Conservation (phyloP, 2,888 invertebrate genomes). For the Pachliopta kotzebuea region DNA sequence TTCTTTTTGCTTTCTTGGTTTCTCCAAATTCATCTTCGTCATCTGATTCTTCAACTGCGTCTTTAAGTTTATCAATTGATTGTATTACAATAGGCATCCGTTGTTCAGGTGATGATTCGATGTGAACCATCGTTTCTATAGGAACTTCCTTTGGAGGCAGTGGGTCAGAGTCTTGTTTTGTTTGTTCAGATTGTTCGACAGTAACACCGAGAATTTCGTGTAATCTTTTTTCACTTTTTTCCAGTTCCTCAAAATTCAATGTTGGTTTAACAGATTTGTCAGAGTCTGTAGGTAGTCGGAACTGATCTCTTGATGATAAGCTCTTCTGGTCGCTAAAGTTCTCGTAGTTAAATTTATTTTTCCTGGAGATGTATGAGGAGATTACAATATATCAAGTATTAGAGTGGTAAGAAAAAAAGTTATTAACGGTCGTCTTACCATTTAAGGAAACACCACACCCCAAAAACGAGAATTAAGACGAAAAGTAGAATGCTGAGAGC, state of each 20-base stretch:
- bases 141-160: slow-evolving; percentile 38
- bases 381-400: slow-evolving; percentile 29
- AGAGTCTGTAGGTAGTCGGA: slow-evolving; percentile 43
- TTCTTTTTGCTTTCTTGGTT: slow-evolving; percentile 49
- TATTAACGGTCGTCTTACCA: slow-evolving; percentile 56
- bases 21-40: slow-evolving; percentile 73
- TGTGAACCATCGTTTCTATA: slow-evolving; percentile 45
- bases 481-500: slow-evolving; percentile 61
- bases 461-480: slow-evolving; percentile 53
- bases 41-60: slow-evolving; percentile 51
- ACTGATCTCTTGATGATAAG: slow-evolving; percentile 49
- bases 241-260: slow-evolving; percentile 62
- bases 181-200: slow-evolving; percentile 38
- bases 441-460: slow-evolving; percentile 60
- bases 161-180: slow-evolving; percentile 34
- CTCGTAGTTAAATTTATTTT: slow-evolving; percentile 50
- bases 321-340: slow-evolving; percentile 58
- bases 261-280: slow-evolving; percentile 48
- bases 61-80: slow-evolving; percentile 68
- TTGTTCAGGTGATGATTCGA: slow-evolving; percentile 42
- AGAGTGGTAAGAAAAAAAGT: slow-evolving; percentile 32
- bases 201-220: slow-evolving; percentile 64
- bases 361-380: slow-evolving; percentile 48
- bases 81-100: slow-evolving; percentile 61
- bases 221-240: slow-evolving; percentile 61